Base-by-base conservation (phyloP, 2,797 vertebrate species). In the Falco berigora region DNA sequence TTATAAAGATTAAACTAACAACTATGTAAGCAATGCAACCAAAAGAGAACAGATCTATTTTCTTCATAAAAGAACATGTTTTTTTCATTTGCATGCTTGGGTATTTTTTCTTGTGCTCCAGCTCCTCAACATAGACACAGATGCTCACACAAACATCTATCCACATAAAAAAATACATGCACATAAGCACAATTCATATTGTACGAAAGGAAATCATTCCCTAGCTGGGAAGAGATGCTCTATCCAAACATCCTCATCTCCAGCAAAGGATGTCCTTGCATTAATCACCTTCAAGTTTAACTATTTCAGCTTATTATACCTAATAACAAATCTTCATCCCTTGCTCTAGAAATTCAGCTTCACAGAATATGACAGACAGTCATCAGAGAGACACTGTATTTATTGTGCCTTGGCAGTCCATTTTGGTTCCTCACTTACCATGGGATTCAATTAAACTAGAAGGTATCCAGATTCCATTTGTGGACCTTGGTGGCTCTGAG, bases 1-100 rank as follows among this genome's bases (percentile, higher is more conserved):
- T 95, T 68, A 92, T 94, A 94, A 97, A 97, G 90, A 97, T 97
- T 94, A 81, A 92, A 88, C 89, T 96, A 94, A 88, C 92, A 96
- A 30, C 95, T 96, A 80, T 92, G 92, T 74, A 82, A 94, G 92
- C 84, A 97, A 93, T 47, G 61, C 58, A 85, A 74, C 49, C 71
- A 78, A 90, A 96, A 92, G 71, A 73, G 84, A 87, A 86, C 25
- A 92, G 8, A 78, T 42, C 50, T 22, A 74, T 87, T 94, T 94
- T 87, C 76, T 92, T 95, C 58, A 53, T 63, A 91, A 92, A 88
- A 66, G 8, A 96, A 61, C 85, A 97, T 36, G 72, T 52, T 94
- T 96, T 97, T 96, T 96, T 93, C 76, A 96, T 98, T 97, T 96
- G 24, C 36, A 72, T 84, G 49, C 49, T 88, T 62, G 59, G 47